phyloP scores from a whole-genome alignment of 2,797 vertebrate genomes.

The Chloroceryle amazona region DNA sequence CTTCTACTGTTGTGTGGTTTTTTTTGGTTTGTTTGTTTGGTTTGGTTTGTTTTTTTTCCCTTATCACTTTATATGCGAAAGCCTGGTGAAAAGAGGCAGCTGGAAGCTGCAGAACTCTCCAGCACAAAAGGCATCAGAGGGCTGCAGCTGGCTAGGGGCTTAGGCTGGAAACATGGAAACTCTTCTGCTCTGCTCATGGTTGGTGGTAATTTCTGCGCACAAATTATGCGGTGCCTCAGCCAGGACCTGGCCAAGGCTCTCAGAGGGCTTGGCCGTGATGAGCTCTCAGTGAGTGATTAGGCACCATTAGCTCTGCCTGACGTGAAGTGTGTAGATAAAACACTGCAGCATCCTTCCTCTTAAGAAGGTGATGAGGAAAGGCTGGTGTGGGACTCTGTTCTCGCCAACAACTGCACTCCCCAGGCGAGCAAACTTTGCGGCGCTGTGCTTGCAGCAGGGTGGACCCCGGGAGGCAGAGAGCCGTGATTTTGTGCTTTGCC shows the following conservation, averaged over 20 bases:
- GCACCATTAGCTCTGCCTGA: neutral
- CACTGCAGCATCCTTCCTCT: neutral
- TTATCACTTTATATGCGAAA: neutral
- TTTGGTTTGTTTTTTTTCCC: no score
- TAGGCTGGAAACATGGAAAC: neutral
- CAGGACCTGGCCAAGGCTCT: neutral
- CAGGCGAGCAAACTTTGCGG: neutral
- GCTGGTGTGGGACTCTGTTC: neutral
- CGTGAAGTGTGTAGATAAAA: accelerated
- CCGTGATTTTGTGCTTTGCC: neutral
- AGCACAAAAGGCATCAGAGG: neutral
- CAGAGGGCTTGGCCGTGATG: accelerated
- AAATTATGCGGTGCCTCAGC: accelerated
- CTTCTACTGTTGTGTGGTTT: neutral
- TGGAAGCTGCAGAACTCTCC: conserved; percentile 1
- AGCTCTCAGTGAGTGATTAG: neutral
- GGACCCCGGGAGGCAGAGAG: neutral
- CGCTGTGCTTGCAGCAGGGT: accelerated
- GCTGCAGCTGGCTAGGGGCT: neutral
- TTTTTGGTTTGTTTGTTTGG: accelerated
- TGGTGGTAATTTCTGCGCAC: neutral
- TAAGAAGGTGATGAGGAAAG: neutral
- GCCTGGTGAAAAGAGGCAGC: neutral
- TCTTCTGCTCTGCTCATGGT: neutral
- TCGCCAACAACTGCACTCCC: neutral